Base-by-base conservation (phyloP, 2,113 vertebrate genomes). In the Sciurus niger region DNA sequence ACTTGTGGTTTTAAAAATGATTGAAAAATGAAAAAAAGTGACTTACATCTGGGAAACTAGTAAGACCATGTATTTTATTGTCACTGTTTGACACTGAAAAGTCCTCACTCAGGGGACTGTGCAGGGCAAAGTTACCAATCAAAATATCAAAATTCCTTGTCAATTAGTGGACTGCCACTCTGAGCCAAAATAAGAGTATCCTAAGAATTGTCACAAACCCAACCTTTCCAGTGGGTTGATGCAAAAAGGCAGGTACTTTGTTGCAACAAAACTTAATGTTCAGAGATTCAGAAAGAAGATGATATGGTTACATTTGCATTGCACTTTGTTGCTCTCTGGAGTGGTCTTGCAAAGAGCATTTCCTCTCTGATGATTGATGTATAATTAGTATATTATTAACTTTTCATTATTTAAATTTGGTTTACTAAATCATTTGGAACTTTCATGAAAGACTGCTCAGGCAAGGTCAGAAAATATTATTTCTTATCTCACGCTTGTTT, bases 81-180 rank as follows among this genome's bases (percentile, higher is more conserved):
- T 70, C 89, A 88, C 96, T 89, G 1, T 92, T 97, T 98, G 77
- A 94, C 72, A 90, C 53, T 68, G 94, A 94, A 82, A 96, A 95
- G 55, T 78, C 12, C 55, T 34, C 80, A 24, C 43, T 94, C 92
- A 84, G n/a, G 58, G 96, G 65, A 51, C 11, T 97, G 16, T 83
- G 68, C 65, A 63, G n/a, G 74, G 12, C 68, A 82, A 87, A 96
- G 80, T 89, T 37, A 55, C 90, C 40, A 70, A 68, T 95, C 88
- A 87, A 18, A 65, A 1, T 12, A 22, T 98, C 65, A 60, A 0
- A 9, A 70, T 55, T 20, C 12, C 43, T 83, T 90, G 84, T 93
- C 84, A 93, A 95, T 77, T 94, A 94, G 67, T 13, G 18, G 18
- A 14, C 40, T 92, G 55, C 72, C 63, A 93, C 91, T 98, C 84